Base-by-base conservation (phyloP, 2,797 vertebrate species). In the Paratrypauchen microcephalus region DNA sequence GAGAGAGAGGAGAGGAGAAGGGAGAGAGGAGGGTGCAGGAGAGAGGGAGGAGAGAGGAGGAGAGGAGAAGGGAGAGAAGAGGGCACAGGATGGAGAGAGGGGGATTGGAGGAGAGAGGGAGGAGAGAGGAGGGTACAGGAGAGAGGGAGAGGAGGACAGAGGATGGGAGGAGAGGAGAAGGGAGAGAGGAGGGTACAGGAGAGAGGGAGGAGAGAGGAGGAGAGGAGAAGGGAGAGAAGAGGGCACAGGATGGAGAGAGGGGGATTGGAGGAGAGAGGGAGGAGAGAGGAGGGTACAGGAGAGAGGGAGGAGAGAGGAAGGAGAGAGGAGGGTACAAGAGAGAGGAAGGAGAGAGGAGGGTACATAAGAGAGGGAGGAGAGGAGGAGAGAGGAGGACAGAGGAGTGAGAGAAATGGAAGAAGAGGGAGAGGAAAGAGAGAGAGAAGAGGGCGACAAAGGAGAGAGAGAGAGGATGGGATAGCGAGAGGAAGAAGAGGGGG, bases 341-440 rank as follows among this genome's bases (percentile, higher is more conserved):
- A 16, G 5, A 48, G 45, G 15, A 3, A 4, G 13, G 12, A 26
- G 24, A 26, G 41, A 15, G 13, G 45, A 47, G 15, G 3, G n/a
- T n/a, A n/a, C n/a, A n/a, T n/a, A n/a, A n/a, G n/a, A n/a, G n/a
- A n/a, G n/a, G n/a, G n/a, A n/a, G 18, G 15, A 47, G 45, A 0
- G 4, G 6, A 5, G 4, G 4, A 16, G 1, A 16, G 47, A 6
- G 47, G 50, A 21, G 50, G 19, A n/a, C 0, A 5, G 3, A 6
- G 9, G 50, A 84, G 74, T 77, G 79, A 73, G 70, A 76, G 75
- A 72, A 69, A 11, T 8, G 24, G 3, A 9, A 21, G n/a, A 52
- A 5, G n/a, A 8, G 6, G 50, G 7, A 21, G 6, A 11, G 19
- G n/a, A 54, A 6, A 54, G 19, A 8, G 55, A 15, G 55, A 28